These are phyloP conservation scores for Erebia ligea DNA, from an alignment of 2,888 invertebrate genomes.

Conservation along the genomic window DNA sequence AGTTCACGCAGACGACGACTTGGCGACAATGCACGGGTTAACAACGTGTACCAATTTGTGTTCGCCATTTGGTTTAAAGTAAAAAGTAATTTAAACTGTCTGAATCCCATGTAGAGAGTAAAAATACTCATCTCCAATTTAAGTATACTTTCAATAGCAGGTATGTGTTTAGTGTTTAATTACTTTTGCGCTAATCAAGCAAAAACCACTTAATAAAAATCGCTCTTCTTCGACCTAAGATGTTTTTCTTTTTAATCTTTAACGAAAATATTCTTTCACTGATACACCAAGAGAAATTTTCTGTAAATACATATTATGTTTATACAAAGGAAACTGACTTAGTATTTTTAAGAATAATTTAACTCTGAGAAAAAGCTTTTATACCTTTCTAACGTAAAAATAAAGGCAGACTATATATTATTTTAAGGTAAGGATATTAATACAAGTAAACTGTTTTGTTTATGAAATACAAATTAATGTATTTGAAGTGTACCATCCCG, in stretches of 20 bases:
- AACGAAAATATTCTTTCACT: too few relatives aligned
- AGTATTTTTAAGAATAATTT: not conserved
- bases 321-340: too few relatives aligned
- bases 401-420: not conserved
- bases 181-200: too few relatives aligned
- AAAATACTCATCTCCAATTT: not conserved
- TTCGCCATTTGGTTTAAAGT: conserved; percentile 9
- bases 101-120: not conserved
- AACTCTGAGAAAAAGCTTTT: not conserved
- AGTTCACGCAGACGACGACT: conserved; percentile 48
- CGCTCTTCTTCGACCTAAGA: too few relatives aligned
- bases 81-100: not conserved
- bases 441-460: not conserved
- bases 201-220: too few relatives aligned
- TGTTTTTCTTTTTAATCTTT: too few relatives aligned
- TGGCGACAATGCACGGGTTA: conserved; percentile 31
- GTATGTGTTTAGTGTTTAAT: too few relatives aligned
- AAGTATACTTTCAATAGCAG: too few relatives aligned
- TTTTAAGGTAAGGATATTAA: not conserved
- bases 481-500: conserved; percentile 13
- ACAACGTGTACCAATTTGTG: conserved; percentile 28
- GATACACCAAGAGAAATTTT: too few relatives aligned
- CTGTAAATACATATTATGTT: too few relatives aligned
- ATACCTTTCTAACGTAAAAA: not conserved
- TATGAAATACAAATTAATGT: conserved; percentile 8